Conservation (phyloP, 1,140 invertebrate genomes). For the Megalopta genalis region DNA sequence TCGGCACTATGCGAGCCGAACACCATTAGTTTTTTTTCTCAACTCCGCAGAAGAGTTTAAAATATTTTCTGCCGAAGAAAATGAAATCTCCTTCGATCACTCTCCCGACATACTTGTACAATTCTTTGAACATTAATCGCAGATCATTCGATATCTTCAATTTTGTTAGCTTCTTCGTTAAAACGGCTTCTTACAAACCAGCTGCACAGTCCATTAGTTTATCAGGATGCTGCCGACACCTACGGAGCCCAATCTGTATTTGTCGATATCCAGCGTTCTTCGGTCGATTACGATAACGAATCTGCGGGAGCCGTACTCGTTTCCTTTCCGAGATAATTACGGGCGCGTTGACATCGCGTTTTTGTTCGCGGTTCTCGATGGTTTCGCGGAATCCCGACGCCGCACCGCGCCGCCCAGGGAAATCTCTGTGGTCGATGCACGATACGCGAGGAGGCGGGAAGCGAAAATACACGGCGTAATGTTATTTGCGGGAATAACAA, state of each 20-base stretch:
- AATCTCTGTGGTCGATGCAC: background rate
- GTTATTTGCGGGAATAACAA: constrained; percentile 19
- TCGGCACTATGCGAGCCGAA: too few species aligned
- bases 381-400: constrained; percentile 29
- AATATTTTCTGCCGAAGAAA: too few species aligned
- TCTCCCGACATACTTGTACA: too few species aligned
- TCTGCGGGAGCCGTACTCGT: constrained; percentile 21
- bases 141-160: too few species aligned
- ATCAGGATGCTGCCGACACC: too few species aligned
- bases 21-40: too few species aligned
- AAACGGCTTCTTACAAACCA: too few species aligned
- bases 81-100: too few species aligned
- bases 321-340: constrained; percentile 51
- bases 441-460: background rate
- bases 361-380: constrained; percentile 14
- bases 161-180: too few species aligned
- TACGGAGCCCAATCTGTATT: background rate
- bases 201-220: too few species aligned
- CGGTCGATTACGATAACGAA: background rate
- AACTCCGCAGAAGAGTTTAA: too few species aligned
- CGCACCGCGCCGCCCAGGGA: background rate
- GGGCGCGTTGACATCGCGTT: constrained; percentile 18
- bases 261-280: background rate
- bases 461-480: constrained; percentile 10
- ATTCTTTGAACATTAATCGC: too few species aligned